Percentiles rank a stretch among this genome's conserved stretches.
phyloP scores from a whole-genome alignment of 2,113 vertebrate species.

The Alouatta palliata region DNA sequence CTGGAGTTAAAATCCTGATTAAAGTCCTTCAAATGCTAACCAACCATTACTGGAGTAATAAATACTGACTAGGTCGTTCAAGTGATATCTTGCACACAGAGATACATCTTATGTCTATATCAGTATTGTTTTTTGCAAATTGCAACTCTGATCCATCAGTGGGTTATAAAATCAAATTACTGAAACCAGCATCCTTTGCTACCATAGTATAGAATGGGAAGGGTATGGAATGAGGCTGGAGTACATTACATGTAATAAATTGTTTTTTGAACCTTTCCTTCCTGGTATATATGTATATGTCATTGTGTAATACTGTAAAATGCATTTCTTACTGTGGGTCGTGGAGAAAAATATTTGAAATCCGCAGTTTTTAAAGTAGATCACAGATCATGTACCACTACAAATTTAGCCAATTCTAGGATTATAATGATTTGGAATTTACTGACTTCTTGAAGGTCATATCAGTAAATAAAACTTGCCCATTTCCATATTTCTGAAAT shows the following conservation, averaged over 20 bases:
- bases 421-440: not conserved
- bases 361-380: slow-evolving; percentile 22
- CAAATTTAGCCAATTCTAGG: not conserved
- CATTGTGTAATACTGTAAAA: not conserved
- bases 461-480: not conserved
- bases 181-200: not conserved
- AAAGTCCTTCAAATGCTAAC: not conserved
- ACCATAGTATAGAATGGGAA: not conserved
- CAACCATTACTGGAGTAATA: not conserved
- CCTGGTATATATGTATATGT: not conserved
- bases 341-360: slow-evolving; percentile 12
- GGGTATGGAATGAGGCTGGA: not conserved
- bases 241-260: not conserved
- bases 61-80: not conserved
- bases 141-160: not conserved
- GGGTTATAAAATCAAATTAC: not conserved
- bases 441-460: not conserved
- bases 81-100: not conserved
- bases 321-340: not conserved
- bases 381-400: not conserved
- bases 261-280: not conserved
- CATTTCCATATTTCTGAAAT: slow-evolving; percentile 12
- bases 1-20: not conserved
- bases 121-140: not conserved
- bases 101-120: not conserved